A percentile compares a stretch with the other conserved stretches of the same genome.
These are phyloP conservation scores for Hetaerina americana DNA, from an alignment of 1,140 invertebrate species.

Conservation along the genomic window DNA sequence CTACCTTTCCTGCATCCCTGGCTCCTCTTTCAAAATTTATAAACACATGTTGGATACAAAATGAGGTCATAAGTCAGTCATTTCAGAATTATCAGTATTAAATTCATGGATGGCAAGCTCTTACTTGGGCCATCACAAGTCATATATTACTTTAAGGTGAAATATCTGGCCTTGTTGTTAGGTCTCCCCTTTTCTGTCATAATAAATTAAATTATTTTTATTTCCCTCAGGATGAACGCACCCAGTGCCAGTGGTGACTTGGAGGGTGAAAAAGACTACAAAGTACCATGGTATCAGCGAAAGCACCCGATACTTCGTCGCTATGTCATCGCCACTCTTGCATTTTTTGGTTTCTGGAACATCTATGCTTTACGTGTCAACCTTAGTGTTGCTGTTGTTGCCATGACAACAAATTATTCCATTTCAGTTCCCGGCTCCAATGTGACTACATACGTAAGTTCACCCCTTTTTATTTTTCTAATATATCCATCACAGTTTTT, in stretches of 20 bases:
- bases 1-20: too few relatives aligned
- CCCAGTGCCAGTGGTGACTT: not conserved
- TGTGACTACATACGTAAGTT: not conserved
- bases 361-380: conserved; percentile 78
- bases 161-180: too few relatives aligned
- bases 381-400: conserved; percentile 79
- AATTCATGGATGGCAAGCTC: too few relatives aligned
- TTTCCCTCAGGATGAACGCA: not conserved
- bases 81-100: too few relatives aligned
- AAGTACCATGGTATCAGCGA: not conserved
- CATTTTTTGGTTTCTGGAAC: conserved; percentile 80
- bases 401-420: conserved; percentile 59
- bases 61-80: too few relatives aligned
- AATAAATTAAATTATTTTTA: too few relatives aligned
- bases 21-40: too few relatives aligned
- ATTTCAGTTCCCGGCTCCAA: conserved; percentile 19
- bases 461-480: not conserved
- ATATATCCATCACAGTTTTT: too few relatives aligned
- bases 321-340: conserved; percentile 58
- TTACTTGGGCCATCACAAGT: too few relatives aligned
- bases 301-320: conserved; percentile 28
- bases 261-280: not conserved
- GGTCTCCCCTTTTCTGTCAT: too few relatives aligned
- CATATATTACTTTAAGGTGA: too few relatives aligned
- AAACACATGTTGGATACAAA: too few relatives aligned